These are phyloP conservation scores for Perizoma affinitatum DNA, from an alignment of 2,888 invertebrate genomes.

Conservation along the genomic window DNA sequence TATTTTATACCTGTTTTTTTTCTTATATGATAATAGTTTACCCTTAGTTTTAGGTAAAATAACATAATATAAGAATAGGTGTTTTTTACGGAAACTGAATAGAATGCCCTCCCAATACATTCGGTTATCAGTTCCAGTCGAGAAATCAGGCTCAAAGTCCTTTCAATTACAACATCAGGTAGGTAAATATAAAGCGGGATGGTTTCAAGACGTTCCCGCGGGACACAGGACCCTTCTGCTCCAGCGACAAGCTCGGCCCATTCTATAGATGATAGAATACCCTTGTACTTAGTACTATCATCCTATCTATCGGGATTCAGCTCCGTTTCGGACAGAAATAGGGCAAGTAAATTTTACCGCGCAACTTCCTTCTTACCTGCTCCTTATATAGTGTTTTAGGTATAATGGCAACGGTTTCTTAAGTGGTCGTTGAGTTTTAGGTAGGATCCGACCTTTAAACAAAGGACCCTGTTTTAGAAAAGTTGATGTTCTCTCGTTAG, in stretches of 20 bases:
- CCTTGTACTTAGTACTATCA: conserved; percentile 52
- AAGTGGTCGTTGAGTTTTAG: conserved; percentile 50
- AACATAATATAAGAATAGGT: conserved; percentile 32
- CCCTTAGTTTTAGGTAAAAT: no score
- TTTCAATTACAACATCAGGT: conserved; percentile 75
- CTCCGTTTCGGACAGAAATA: conserved; percentile 62
- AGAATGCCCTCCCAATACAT: conserved; percentile 58
- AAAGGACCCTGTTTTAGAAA: conserved; percentile 42
- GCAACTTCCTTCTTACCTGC: conserved; percentile 40
- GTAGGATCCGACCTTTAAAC: conserved; percentile 46
- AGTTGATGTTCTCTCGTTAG: conserved; percentile 39
- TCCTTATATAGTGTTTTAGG: conserved; percentile 42
- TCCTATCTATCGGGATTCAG: conserved; percentile 54
- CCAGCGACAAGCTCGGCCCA: conserved; percentile 60
- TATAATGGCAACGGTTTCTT: conserved; percentile 46
- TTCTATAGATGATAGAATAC: conserved; percentile 75
- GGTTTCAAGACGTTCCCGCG: conserved; percentile 66
- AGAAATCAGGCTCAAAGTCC: conserved; percentile 70
- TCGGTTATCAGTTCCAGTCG: conserved; percentile 69
- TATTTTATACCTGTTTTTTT: no score
- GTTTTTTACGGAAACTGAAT: conserved; percentile 36
- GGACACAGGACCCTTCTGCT: conserved; percentile 66
- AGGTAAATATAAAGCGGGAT: conserved; percentile 72
- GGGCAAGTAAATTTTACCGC: conserved; percentile 57
- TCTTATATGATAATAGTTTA: no score